Base-by-base conservation (phyloP, 2,888 invertebrate genomes). In the Agonopterix arenella region DNA sequence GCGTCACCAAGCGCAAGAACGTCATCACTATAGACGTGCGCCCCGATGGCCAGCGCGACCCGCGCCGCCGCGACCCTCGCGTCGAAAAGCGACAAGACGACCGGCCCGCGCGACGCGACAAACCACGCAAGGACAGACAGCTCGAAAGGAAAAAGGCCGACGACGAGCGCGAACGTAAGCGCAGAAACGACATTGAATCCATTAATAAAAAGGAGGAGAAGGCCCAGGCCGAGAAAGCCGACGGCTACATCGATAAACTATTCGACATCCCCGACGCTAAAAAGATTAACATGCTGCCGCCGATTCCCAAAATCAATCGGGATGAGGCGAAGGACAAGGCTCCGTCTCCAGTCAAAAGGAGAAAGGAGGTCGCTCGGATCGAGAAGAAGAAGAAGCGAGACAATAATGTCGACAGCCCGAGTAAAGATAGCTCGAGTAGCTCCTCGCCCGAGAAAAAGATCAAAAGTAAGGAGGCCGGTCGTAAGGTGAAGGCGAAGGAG, bases 11-110 rank as follows among this genome's bases (percentile, higher is more conserved):
- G 49, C 75, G 85, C 53, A 84, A 80, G 46, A 85, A 86, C 73
- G 85, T 82, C 54, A 83, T 88, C 66, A 88, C 85, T n/a, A 83
- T 86, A 36, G 88, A 88, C 69, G 88, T 88, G 7, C 60, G 71
- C 0, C 70, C 70, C 5, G 77, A 73, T 44, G 62, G 54, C 3
- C 48, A 49, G 48, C 64, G 70, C 13, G 66, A 64, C 37, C 65
- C 61, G 36, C 62, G 66, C 3, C 64, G 66, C 36, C 62, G 69
- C 46, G 73, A 68, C 52, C 67, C 77, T 11, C 61, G 70, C 2
- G 61, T 68, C 45, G 62, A 57, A 3, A 58, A 57, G 7, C 57
- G 59, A 40, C 40, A 38, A 4, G 42, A 46, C 11, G 47, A 46
- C 41, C 53, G 9, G 8, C 18, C 10, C 11, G 37, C 36, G n/a